These are phyloP conservation scores for Agrotis clavis DNA, from an alignment of 2,888 invertebrate genomes.

Conservation along the genomic window DNA sequence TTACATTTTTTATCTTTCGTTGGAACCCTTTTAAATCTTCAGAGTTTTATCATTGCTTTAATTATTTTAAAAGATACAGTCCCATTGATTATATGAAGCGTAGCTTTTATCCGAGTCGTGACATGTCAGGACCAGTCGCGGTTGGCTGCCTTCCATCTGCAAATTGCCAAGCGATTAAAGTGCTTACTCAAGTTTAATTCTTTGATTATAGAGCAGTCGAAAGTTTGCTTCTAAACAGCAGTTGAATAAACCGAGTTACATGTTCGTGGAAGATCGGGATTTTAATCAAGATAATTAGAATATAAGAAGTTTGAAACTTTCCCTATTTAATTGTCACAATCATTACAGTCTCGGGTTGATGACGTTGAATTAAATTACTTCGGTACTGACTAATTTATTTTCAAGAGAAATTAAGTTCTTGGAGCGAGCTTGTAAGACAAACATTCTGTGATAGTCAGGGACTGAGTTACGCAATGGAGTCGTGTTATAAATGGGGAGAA, in stretches of 20 bases:
- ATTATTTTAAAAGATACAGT: constrained; percentile 63
- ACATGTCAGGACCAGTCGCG: constrained; percentile 51
- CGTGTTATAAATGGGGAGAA: constrained; percentile 5
- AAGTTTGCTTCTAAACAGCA: constrained; percentile 62
- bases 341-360: constrained; percentile 44
- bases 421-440: constrained; percentile 21
- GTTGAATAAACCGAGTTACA: constrained; percentile 63
- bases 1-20: constrained; percentile 53
- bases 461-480: constrained; percentile 24
- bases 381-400: constrained; percentile 38
- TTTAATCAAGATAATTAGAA: constrained; percentile 68
- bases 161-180: constrained; percentile 68
- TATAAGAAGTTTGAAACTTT: constrained; percentile 65
- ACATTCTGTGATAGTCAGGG: constrained; percentile 20
- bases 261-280: constrained; percentile 54
- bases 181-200: constrained; percentile 66
- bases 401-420: constrained; percentile 24
- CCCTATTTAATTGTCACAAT: constrained; percentile 51
- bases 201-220: constrained; percentile 65
- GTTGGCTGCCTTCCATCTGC: constrained; percentile 65
- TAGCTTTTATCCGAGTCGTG: constrained; percentile 45
- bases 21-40: constrained; percentile 49
- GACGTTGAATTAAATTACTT: constrained; percentile 55
- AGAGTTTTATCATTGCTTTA: constrained; percentile 55
- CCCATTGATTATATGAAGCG: constrained; percentile 54